phyloP scores from a whole-genome alignment of 2,113 vertebrate genomes.

The Rhea americana region DNA sequence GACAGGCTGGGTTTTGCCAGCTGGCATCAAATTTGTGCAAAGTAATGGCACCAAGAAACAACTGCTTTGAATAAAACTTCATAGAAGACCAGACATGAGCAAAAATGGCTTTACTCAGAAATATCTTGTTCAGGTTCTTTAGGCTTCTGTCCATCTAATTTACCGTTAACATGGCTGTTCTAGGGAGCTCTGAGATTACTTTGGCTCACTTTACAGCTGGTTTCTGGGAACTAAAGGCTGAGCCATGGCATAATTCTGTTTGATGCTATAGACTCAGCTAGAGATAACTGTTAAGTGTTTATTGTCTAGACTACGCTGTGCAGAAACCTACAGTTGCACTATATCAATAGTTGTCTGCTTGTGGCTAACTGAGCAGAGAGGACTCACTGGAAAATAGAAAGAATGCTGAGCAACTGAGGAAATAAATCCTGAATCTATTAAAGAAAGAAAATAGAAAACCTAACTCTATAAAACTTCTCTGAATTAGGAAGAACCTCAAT shows the following conservation, averaged over 20 bases:
- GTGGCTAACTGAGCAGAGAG: conserved; percentile 2
- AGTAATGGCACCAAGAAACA: neutral
- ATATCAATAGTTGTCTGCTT: neutral
- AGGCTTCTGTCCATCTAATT: neutral
- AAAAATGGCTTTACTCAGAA: neutral
- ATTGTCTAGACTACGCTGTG: neutral
- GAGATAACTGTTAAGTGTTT: conserved; percentile 11
- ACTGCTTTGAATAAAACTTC: neutral
- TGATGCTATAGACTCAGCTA: neutral
- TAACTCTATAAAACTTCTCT: neutral
- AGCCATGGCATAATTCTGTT: neutral
- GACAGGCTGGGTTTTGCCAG: conserved; percentile 14
- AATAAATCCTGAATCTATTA: conserved; percentile 50
- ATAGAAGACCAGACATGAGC: neutral
- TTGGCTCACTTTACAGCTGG: conserved; percentile 17
- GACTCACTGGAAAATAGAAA: neutral
- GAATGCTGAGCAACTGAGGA: neutral
- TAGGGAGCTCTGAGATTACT: neutral
- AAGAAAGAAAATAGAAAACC: conserved; percentile 35
- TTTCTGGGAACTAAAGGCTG: conserved; percentile 5
- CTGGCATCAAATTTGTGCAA: neutral
- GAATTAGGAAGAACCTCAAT: neutral
- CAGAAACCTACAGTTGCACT: conserved; percentile 5
- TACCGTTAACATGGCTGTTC: neutral
- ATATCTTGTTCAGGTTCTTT: neutral